Base-by-base conservation (phyloP, 1,140 invertebrate species). In the Grapholita molesta region DNA sequence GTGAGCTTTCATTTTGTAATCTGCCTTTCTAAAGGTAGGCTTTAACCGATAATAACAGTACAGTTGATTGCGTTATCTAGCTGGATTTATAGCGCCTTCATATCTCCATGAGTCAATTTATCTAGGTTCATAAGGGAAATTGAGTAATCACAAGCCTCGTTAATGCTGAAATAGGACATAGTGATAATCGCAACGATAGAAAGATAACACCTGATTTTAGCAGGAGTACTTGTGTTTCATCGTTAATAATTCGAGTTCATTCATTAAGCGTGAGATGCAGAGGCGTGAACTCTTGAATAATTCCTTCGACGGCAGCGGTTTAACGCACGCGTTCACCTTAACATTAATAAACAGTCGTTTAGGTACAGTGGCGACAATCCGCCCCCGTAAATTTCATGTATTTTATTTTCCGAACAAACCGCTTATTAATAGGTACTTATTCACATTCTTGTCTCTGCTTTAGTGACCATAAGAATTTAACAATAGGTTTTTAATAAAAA, bases 251-350 rank as follows among this genome's bases (percentile, higher is more conserved):
- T 21, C 24, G 55, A 28, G 55, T 61, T 61, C 55, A 61, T 61
- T 61, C 55, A 61, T 61, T 61, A 65, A 65, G 15, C 64, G 64
- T 42, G 48, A 21, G 53, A 52, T 67, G 80, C 77, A 80, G 75
- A 79, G 80, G 82, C 80, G 82, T 79, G 38, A 68, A 71, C 65
- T 76, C 30, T 70, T 70, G 72, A 76, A 73, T 74, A 28, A 76
- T 78, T 74, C 73, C 73, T 68, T 76, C 42, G 64, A 68, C 18
- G 25, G 25, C 75, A 72, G 69, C 55, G 71, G 68, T 71, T 77
- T 75, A 69, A 72, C 67, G 67, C 72, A 82, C 82, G 76, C 55
- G 83, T 79, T 84, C 76, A 83, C 83, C 80, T 84, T 81, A 84
- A 75, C 83, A 82, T 75, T 69, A 78, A 81, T 80, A 72, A 74